Conservation (phyloP, 1,140 invertebrate species). For the Diorhabda elongata region DNA sequence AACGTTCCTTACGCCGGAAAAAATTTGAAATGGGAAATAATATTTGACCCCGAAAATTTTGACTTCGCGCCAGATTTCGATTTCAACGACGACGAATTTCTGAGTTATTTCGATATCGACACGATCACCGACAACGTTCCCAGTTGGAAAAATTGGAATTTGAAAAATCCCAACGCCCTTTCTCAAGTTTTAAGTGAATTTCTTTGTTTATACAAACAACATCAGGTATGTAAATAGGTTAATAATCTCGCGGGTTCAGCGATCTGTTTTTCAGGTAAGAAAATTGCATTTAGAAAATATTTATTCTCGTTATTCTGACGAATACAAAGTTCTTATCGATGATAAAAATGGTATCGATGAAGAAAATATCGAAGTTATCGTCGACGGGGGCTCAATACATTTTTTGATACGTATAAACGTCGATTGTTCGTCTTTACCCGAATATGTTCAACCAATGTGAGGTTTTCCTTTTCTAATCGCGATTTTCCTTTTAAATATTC, state of each 20-base stretch:
- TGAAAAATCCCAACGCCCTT: slow-evolving; percentile 40
- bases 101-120: slow-evolving; percentile 39
- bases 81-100: slow-evolving; percentile 43
- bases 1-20: slow-evolving; percentile 45
- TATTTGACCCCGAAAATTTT: slow-evolving; percentile 43
- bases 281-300: slow-evolving; percentile 38
- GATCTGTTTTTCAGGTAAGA: slow-evolving; percentile 30
- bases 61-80: slow-evolving; percentile 45
- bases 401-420: slow-evolving; percentile 43
- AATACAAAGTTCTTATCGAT: slow-evolving; percentile 37
- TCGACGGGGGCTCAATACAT: slow-evolving; percentile 38
- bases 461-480: slow-evolving; percentile 2
- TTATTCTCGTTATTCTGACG: slow-evolving; percentile 32
- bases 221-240: slow-evolving; percentile 32
- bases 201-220: slow-evolving; percentile 40
- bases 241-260: no score
- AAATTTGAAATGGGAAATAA: slow-evolving; percentile 42
- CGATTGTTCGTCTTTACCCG: slow-evolving; percentile 39
- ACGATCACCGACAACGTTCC: slow-evolving; percentile 39
- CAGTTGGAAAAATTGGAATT: slow-evolving; percentile 41
- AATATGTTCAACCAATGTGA: slow-evolving; percentile 34
- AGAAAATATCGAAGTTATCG: slow-evolving; percentile 43
- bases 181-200: slow-evolving; percentile 41
- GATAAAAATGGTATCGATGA: slow-evolving; percentile 28
- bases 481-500: not conserved